Conservation (phyloP, 2,113 vertebrate species). For the Coreoperca whiteheadi region DNA sequence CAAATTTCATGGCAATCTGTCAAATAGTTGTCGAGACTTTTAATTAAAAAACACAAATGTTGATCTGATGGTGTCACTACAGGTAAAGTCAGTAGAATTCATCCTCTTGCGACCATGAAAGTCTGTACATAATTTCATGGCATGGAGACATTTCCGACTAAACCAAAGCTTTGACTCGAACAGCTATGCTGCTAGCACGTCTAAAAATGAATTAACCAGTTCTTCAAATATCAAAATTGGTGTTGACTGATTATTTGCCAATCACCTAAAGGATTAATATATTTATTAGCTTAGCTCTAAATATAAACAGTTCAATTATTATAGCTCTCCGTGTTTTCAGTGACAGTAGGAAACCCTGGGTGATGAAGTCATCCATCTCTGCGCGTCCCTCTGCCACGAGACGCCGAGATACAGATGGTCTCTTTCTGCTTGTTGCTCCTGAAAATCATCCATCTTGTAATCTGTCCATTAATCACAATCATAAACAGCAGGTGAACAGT, state of each 20-base stretch:
- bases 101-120: background rate
- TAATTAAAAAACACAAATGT: no score
- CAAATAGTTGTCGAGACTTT: no score
- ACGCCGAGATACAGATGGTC: constrained; percentile 65
- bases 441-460: constrained; percentile 62
- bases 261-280: background rate
- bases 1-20: background rate
- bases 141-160: background rate
- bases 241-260: background rate
- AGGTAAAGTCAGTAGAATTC: background rate
- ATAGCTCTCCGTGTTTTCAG: background rate
- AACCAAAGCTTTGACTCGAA: no score
- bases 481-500: constrained; percentile 72
- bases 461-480: constrained; percentile 74
- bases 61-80: background rate
- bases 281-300: background rate
- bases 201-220: background rate
- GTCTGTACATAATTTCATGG: background rate
- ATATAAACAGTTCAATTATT: constrained; percentile 1
- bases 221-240: background rate
- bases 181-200: no score
- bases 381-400: background rate
- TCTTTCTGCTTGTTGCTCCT: constrained; percentile 73
- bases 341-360: background rate
- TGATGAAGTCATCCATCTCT: constrained; percentile 61